Base-by-base conservation (phyloP, 2,888 invertebrate genomes). In the Elaeidobius kamerunicus region DNA sequence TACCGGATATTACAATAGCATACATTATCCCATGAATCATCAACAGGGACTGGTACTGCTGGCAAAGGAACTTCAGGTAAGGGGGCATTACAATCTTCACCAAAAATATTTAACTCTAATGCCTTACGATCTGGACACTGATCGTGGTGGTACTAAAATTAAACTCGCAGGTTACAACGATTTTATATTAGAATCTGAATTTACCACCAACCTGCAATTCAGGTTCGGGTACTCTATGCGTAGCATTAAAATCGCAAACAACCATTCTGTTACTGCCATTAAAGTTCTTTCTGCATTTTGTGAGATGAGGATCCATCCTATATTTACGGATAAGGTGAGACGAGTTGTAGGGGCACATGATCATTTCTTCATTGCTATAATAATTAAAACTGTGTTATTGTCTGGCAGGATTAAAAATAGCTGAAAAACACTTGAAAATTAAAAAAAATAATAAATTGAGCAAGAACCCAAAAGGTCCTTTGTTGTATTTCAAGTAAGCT, bases 301-400 rank as follows among this genome's bases (percentile, higher is more conserved):
- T 70, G 0, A 84, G 60, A 52, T 84, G 84, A 0, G 75, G 68
- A 30, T 80, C 78, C 65, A 82, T 72, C 0, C 78, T 65, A 30
- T 75, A 76, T 7, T 76, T 73, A 5, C 76, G 70, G 7, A 84
- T 74, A 18, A 73, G 73, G 52, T 84, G 84, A 0, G 76, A 56
- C 27, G 65, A 66, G 58, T 82, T 75, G 67, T 81, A 84, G 0
- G 84, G 83, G 50, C 84, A 84, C 0, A 71, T 67, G 5, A 77
- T 18, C 23, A 30, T 19, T 16, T 27, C 52, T 35, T 52, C 52
- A 42, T 47, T 52, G 38, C 52, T 48, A 17, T 20, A 46, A 46
- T 30, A 23, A 6, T 23, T n/a, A n/a, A n/a, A n/a, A n/a, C n/a
- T n/a, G n/a, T n/a, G n/a, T n/a, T n/a, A n/a, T n/a, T n/a, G n/a